Conservation (phyloP, 2,888 invertebrate genomes). For the Sminthurides aquaticus region DNA sequence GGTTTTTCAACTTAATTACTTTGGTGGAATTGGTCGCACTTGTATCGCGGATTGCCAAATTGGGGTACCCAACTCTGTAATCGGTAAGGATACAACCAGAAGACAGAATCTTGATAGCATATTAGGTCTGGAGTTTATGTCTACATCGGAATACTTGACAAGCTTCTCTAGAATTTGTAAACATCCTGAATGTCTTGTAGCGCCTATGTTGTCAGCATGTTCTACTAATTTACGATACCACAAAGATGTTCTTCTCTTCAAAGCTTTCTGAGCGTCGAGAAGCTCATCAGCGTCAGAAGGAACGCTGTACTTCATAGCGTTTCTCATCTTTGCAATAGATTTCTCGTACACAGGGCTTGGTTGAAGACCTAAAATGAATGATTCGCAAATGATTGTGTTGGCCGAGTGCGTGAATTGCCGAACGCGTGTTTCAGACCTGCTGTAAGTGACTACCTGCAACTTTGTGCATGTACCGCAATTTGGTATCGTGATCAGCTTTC, state of each 20-base stretch:
- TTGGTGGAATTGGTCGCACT: too few species aligned
- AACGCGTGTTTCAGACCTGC: too few species aligned
- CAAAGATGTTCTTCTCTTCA: slow-evolving; percentile 27
- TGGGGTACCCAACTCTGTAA: slow-evolving; percentile 34
- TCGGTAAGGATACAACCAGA: slow-evolving; percentile 35
- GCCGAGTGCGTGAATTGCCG: background rate
- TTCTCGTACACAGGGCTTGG: slow-evolving; percentile 34
- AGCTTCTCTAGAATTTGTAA: slow-evolving; percentile 26
- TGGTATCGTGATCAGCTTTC: slow-evolving; percentile 36
- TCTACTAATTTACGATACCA: slow-evolving; percentile 37
- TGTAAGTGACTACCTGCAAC: slow-evolving; percentile 25
- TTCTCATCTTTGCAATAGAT: slow-evolving; percentile 33
- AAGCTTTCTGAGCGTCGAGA: slow-evolving; percentile 10
- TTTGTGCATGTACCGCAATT: slow-evolving; percentile 30
- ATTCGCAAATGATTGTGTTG: background rate
- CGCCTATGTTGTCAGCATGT: slow-evolving; percentile 31
- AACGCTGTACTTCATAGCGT: slow-evolving; percentile 12
- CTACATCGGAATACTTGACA: slow-evolving; percentile 36
- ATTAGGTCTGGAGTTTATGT: slow-evolving; percentile 32
- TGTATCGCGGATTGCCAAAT: slow-evolving; percentile 37
- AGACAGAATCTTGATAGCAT: slow-evolving; percentile 36
- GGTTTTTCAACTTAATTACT: background rate
- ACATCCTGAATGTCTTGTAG: slow-evolving; percentile 34
- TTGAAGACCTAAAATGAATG: slow-evolving; percentile 19
- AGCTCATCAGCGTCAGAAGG: slow-evolving; percentile 13